These are phyloP conservation scores for Diarsia brunnea DNA, from an alignment of 2,888 invertebrate species.

Conservation along the genomic window DNA sequence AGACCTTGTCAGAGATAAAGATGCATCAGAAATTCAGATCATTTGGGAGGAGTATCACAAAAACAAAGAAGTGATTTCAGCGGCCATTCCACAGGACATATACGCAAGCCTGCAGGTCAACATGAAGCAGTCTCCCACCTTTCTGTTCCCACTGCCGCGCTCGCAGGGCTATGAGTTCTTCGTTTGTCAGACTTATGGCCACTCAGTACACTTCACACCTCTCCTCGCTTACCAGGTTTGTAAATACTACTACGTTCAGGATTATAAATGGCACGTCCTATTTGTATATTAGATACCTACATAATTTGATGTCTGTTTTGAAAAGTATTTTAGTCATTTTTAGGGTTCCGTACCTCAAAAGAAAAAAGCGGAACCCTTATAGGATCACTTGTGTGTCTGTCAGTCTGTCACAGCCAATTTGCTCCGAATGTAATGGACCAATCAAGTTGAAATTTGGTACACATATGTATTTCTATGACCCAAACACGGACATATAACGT, in stretches of 20 bases:
- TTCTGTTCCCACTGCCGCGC: slow-evolving; percentile 95
- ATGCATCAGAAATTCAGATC: slow-evolving; percentile 92
- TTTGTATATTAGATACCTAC: not conserved
- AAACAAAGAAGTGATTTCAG: slow-evolving; percentile 94
- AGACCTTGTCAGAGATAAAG: slow-evolving; percentile 93
- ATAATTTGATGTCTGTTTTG: not conserved
- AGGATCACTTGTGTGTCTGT: too few species aligned
- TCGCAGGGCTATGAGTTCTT: slow-evolving; percentile 97
- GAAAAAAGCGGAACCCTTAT: too few species aligned
- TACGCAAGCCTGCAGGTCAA: slow-evolving; percentile 91
- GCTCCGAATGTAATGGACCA: too few species aligned
- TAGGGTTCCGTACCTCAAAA: too few species aligned
- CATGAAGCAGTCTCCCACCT: slow-evolving; percentile 92
- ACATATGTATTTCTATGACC: too few species aligned
- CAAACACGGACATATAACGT: too few species aligned
- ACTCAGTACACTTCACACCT: slow-evolving; percentile 96
- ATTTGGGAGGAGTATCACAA: slow-evolving; percentile 96
- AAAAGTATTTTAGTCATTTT: too few species aligned
- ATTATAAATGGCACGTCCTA: not conserved
- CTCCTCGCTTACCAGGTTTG: slow-evolving; percentile 95
- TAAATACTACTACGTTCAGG: not conserved
- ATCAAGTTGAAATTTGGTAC: too few species aligned
- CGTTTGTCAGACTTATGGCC: slow-evolving; percentile 93
- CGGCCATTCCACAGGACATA: slow-evolving; percentile 92
- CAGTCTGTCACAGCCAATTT: too few species aligned